These are phyloP conservation scores for Drosophila buzzatii DNA, from an alignment of 2,888 invertebrate species.

Conservation along the genomic window DNA sequence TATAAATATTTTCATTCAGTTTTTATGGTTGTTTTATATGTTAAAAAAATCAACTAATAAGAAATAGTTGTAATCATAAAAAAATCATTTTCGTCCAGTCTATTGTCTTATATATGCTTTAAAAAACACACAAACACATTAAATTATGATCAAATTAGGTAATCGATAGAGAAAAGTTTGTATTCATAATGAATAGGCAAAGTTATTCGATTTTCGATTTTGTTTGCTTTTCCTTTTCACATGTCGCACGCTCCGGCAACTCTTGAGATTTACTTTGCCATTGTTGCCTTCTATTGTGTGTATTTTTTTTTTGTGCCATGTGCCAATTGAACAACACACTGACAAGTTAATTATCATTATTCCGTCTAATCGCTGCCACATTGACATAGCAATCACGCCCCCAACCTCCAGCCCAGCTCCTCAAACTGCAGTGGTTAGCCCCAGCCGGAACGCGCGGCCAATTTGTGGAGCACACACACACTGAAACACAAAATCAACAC, in stretches of 20 bases:
- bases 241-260: neutral
- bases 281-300: constrained; percentile 30
- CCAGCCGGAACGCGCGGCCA: constrained; percentile 32
- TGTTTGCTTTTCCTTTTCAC: constrained; percentile 5
- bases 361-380: constrained; percentile 43
- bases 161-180: neutral
- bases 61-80: no score
- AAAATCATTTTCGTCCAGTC: no score
- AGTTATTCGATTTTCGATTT: neutral
- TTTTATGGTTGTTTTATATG: no score
- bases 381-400: neutral
- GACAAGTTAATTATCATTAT: constrained; percentile 64
- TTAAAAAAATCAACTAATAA: no score
- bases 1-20: no score
- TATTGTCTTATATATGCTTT: no score
- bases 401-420: neutral
- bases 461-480: constrained; percentile 48
- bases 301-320: constrained; percentile 19
- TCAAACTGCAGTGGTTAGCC: constrained; percentile 14
- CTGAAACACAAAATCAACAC: constrained; percentile 31
- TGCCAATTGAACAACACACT: constrained; percentile 43
- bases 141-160: neutral
- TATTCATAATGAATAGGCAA: neutral
- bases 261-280: neutral
- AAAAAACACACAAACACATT: neutral